Percentiles rank a stretch among this genome's conserved stretches.
phyloP scores from a whole-genome alignment of 92 coral and sea anemone genomes.

The Epizoanthus rinbou region DNA sequence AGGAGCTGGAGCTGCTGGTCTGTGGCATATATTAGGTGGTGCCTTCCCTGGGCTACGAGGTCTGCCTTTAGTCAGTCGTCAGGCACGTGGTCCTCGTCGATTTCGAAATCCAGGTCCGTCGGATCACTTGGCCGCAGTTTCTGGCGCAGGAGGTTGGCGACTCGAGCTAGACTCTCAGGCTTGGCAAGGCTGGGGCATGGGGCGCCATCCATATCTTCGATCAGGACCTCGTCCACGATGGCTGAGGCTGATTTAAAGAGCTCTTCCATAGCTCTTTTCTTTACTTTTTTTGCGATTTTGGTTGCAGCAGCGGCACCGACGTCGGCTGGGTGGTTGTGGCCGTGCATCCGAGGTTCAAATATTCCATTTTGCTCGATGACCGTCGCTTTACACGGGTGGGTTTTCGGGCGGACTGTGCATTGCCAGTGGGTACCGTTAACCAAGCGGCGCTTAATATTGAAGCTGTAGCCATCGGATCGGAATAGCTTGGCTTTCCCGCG shows the following conservation, averaged over 20 bases:
- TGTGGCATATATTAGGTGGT: neutral
- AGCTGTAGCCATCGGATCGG: conserved; percentile 35
- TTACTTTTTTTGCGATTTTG: neutral
- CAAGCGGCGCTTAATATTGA: conserved; percentile 43
- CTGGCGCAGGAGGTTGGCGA: too few relatives aligned
- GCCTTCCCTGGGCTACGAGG: neutral
- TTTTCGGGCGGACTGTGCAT: neutral
- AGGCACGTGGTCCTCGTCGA: neutral
- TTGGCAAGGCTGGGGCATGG: neutral
- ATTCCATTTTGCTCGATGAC: neutral
- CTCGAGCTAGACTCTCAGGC: too few relatives aligned
- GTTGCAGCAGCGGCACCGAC: neutral
- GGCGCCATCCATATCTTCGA: conserved; percentile 26
- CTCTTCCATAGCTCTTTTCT: too few relatives aligned
- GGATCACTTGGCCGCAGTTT: neutral
- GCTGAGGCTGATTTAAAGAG: too few relatives aligned
- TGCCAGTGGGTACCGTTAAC: conserved; percentile 26
- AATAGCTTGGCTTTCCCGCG: conserved; percentile 36
- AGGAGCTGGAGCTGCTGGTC: neutral
- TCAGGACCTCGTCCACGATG: conserved; percentile 31
- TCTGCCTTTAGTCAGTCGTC: neutral
- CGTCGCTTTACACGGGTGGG: neutral
- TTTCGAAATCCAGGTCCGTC: neutral
- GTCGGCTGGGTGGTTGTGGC: neutral
- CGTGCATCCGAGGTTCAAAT: neutral